Evolutionary conservation across 1,140 invertebrate species (phyloP), one percentile per base, ranked within the genome.

Genomic region (Calephelis nemesis): DNA sequence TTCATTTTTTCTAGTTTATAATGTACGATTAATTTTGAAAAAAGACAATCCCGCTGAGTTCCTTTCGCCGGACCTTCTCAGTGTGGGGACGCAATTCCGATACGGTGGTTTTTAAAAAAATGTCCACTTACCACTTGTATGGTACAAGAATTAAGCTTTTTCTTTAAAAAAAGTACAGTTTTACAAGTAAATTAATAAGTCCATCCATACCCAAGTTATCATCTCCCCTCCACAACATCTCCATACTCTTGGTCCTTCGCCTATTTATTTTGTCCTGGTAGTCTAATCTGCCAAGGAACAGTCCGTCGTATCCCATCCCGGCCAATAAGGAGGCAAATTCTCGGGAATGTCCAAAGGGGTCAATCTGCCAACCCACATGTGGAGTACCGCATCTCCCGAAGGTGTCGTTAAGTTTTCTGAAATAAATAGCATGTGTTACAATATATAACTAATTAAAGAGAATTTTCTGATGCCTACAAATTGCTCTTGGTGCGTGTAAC

Each of bases 321-420:
- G 97, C 95, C 79, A 98, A 96, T 1, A 98, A 90, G 0, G 96
- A 97, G 0, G 97, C 97, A 90, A 96, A 94, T 92, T 98, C 97
- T 39, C 96, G 87, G 0, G 97, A 97, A 82, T 99, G 98, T 0
- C 97, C 97, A 80, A 98, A 98, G 0, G 97, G 97, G 92, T 98
- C 97, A 60, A 98, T 98, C 86, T 98, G 98, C 97, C 98, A 98
- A 4, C 96, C 97, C 9, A 97, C 94, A 40, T 93, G 93, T 0
- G 97, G 97, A 11, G 94, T 88, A 0, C 93, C 97, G 83, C 97
- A 98, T 11, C 94, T 88, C 0, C 97, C 97, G 83, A 98, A 98
- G 0, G 95, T 96, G 12, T 97, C 95, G 70, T 97, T 95, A 0
- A 98, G 83, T 63, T 95, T 90, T 50, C 91, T 92, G 68, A 0